A percentile compares a stretch with the other conserved stretches of the same genome.
Conservation (phyloP, 2,888 invertebrate genomes). For the Sarcophaga subvicina region DNA sequence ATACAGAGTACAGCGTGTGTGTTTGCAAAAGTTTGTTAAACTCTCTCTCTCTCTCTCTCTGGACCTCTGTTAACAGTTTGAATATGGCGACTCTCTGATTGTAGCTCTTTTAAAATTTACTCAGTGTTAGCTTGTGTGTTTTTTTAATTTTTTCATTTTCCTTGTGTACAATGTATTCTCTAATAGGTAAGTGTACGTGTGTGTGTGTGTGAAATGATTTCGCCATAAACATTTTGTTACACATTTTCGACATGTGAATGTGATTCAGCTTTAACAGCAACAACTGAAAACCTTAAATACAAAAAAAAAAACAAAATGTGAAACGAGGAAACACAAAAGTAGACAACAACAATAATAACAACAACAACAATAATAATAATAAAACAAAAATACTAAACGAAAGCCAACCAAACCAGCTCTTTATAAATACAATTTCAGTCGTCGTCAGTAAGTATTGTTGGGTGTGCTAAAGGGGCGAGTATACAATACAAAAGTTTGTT, state of each 20-base stretch:
- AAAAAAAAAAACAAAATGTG: constrained; percentile 61
- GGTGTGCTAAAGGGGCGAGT: constrained; percentile 12
- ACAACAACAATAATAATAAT: constrained; percentile 1
- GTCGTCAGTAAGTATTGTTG: constrained; percentile 2
- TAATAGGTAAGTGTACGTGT: neutral
- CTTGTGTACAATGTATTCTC: no score
- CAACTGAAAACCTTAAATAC: constrained; percentile 53
- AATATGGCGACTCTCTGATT: constrained; percentile 22
- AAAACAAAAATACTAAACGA: constrained; percentile 58
- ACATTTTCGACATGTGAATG: constrained; percentile 66
- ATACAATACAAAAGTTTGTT: neutral
- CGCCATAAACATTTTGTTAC: constrained; percentile 69
- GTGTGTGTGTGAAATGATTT: constrained; percentile 59
- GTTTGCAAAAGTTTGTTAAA: neutral
- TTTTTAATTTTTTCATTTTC: neutral
- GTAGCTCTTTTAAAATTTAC: neutral
- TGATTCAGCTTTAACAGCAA: constrained; percentile 52
- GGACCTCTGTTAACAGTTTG: constrained; percentile 61
- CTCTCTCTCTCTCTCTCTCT: constrained; percentile 36
- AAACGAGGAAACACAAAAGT: constrained; percentile 67
- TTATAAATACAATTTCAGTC: constrained; percentile 35
- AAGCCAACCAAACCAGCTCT: constrained; percentile 69
- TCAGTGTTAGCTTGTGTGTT: neutral
- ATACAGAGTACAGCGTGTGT: neutral
- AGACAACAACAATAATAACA: constrained; percentile 43